A percentile compares a stretch with the other conserved stretches of the same genome.
phyloP scores from a whole-genome alignment of 2,797 vertebrate genomes.

The Neolamprologus multifasciatus region DNA sequence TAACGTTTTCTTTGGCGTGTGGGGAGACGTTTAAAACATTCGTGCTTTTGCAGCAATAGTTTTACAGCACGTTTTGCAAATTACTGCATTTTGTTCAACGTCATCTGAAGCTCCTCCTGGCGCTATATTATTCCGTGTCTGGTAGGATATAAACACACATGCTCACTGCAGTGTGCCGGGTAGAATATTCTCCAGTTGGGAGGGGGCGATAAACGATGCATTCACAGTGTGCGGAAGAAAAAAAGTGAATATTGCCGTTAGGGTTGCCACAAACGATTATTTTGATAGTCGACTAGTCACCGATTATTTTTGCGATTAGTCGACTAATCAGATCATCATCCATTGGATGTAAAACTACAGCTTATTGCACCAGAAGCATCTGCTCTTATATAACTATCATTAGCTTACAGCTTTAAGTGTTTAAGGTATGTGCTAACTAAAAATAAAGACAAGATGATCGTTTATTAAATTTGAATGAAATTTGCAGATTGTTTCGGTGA shows the following conservation, averaged over 20 bases:
- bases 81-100: neutral
- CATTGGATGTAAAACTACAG: no score
- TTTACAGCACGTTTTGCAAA: neutral
- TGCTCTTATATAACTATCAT: no score
- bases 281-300: no score
- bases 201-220: neutral
- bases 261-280: no score
- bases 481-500: no score
- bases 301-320: no score
- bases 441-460: no score
- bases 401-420: no score
- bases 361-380: no score
- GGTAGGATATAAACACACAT: neutral
- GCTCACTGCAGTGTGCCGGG: neutral
- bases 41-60: neutral
- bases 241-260: neutral
- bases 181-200: neutral
- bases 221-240: neutral
- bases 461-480: no score
- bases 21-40: neutral
- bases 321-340: no score
- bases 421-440: no score
- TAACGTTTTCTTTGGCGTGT: neutral
- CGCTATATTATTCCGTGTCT: fast-evolving
- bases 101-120: neutral